Evolutionary conservation across 2,888 invertebrate species (phyloP).

Genomic region (Aelia acuminata): DNA sequence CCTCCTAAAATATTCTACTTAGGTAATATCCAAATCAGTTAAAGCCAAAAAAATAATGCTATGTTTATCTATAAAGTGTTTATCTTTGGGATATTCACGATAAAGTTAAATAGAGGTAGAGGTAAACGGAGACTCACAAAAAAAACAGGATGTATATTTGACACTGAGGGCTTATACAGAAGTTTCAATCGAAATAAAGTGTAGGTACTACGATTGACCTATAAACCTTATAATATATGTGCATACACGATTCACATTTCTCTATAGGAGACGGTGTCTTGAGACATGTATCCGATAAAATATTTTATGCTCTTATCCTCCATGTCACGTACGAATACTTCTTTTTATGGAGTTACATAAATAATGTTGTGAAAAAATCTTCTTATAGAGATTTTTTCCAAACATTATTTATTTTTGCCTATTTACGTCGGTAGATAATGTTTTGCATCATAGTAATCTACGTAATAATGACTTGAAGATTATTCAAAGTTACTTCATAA

Average conservation of each 20-base stretch:
- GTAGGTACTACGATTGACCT: background rate
- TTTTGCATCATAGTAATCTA: no score
- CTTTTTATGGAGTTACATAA: background rate
- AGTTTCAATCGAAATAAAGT: background rate
- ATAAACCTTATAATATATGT: slow-evolving; percentile 4
- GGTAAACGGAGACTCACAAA: no score
- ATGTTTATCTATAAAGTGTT: no score
- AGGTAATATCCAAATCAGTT: no score
- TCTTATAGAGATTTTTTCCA: background rate
- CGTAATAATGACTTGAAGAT: no score
- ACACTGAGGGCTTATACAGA: background rate
- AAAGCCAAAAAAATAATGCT: no score
- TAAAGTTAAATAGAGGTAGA: no score
- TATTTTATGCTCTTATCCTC: background rate
- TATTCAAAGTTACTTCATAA: no score
- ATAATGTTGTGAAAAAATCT: no score
- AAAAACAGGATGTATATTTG: background rate
- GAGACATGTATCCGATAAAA: background rate
- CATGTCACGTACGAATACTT: background rate
- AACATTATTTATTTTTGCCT: background rate
- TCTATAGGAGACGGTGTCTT: background rate
- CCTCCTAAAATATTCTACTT: no score
- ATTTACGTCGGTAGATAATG: no score
- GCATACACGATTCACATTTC: background rate
- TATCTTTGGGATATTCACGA: no score